Conservation (phyloP, 2,888 invertebrate genomes). For the Notodonta dromedarius region DNA sequence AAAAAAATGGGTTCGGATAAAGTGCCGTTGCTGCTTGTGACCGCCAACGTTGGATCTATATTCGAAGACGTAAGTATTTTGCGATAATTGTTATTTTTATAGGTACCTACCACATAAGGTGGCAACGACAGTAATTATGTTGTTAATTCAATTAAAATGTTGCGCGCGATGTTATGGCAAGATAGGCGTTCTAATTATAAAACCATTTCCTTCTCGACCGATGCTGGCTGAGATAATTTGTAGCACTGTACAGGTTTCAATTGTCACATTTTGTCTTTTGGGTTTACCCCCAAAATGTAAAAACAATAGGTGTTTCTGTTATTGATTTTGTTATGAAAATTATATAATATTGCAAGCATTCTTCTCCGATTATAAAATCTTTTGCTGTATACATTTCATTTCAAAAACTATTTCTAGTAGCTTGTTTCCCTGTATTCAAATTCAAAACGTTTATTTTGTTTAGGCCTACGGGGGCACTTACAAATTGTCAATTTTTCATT, state of each 20-base stretch:
- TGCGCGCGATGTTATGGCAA: slow-evolving; percentile 40
- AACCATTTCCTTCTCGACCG: slow-evolving; percentile 42
- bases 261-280: neutral
- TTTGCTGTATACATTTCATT: no score
- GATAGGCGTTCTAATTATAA: slow-evolving; percentile 57
- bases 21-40: slow-evolving; percentile 91
- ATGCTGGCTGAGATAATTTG: slow-evolving; percentile 24
- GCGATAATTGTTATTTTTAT: slow-evolving; percentile 18
- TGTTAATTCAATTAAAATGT: slow-evolving; percentile 58
- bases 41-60: slow-evolving; percentile 97
- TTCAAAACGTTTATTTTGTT: no score
- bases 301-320: neutral
- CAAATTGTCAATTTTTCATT: no score
- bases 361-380: no score
- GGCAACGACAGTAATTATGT: slow-evolving; percentile 25
- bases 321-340: neutral
- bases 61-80: slow-evolving; percentile 94
- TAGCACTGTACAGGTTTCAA: slow-evolving; percentile 6
- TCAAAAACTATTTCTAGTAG: no score
- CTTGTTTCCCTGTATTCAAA: no score
- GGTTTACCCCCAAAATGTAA: neutral
- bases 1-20: slow-evolving; percentile 87
- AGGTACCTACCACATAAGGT: slow-evolving; percentile 11
- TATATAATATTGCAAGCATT: no score
- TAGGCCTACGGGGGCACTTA: no score